Base-by-base conservation (phyloP, 1,140 invertebrate species). In the Anthonomus grandis region DNA sequence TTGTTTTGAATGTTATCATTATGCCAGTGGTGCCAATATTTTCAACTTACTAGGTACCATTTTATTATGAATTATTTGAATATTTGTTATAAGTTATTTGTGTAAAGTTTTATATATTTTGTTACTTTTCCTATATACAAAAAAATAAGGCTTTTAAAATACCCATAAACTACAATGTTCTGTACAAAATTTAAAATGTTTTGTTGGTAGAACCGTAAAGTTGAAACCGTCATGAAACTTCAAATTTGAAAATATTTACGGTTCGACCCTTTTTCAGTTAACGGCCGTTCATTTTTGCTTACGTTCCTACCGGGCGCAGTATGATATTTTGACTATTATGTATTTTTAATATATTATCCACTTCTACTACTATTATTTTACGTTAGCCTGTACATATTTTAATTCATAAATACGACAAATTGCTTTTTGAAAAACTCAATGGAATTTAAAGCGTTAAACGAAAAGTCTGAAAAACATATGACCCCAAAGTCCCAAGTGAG, bases 391-490 rank as follows among this genome's bases (percentile, higher is more conserved):
- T 17, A n/a, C 10, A 15, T n/a, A 17, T 12, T 31, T 47, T 47
- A 25, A 31, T 36, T 47, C 10, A 27, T 27, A 34, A 9, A 23
- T 3, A 17, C 1, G 36, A 48, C 17, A 48, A 48, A 48, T 1
- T 2, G 1, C 1, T 15, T 4, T 31, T 13, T n/a, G n/a, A n/a
- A n/a, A n/a, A n/a, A 49, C 25, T 19, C 37, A 38, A 61, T 61
- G 59, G 59, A 61, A 39, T 57, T 57, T 44, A 61, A 57, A 51
- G 48, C 52, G 19, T 37, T 60, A 12, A 56, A 48, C 34, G 55
- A 57, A 39, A 57, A 41, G 31, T 36, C 53, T 24, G 62, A 60
- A 24, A 60, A 47, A 54, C 47, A 60, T 37, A 47, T 47, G 36
- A 64, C 62, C 17, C 62, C 62, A 3, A 60, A 60, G n/a, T 49